Conservation (phyloP, 2,797 vertebrate species). For the Alauda arvensis region DNA sequence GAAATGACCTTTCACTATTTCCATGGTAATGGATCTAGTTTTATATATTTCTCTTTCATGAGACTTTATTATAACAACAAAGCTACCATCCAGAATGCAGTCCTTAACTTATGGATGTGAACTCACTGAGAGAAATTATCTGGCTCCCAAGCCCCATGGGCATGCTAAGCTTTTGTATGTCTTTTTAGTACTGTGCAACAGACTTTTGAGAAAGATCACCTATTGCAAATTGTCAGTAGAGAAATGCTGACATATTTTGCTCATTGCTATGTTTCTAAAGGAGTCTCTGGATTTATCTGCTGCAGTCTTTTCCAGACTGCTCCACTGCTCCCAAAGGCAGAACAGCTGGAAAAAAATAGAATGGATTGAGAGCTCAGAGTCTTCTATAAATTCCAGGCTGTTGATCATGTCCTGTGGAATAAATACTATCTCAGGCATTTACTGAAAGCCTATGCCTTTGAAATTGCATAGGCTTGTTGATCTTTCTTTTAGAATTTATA, state of each 20-base stretch:
- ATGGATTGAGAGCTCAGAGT: not conserved
- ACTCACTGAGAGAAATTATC: constrained; percentile 28
- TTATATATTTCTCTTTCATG: constrained; percentile 71
- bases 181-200: constrained; percentile 29
- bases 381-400: constrained; percentile 11
- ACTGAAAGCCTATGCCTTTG: constrained; percentile 22
- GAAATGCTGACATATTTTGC: constrained; percentile 12
- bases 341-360: constrained; percentile 8
- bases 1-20: constrained; percentile 75
- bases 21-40: constrained; percentile 68
- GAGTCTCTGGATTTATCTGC: constrained; percentile 5
- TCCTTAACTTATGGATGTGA: constrained; percentile 45
- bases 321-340: constrained; percentile 16
- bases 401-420: constrained; percentile 5
- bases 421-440: constrained; percentile 17
- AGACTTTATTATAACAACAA: constrained; percentile 68
- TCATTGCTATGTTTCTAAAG: constrained; percentile 32
- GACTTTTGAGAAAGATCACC: constrained; percentile 43
- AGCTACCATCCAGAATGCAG: constrained; percentile 64
- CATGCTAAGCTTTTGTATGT: not conserved
- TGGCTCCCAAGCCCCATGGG: constrained; percentile 29
- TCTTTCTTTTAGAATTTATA: not conserved
- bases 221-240: constrained; percentile 13
- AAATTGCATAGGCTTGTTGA: not conserved
- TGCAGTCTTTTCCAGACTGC: constrained; percentile 32